Conservation (phyloP, 2,113 vertebrate species). For the Mesembrinibis cayennensis region DNA sequence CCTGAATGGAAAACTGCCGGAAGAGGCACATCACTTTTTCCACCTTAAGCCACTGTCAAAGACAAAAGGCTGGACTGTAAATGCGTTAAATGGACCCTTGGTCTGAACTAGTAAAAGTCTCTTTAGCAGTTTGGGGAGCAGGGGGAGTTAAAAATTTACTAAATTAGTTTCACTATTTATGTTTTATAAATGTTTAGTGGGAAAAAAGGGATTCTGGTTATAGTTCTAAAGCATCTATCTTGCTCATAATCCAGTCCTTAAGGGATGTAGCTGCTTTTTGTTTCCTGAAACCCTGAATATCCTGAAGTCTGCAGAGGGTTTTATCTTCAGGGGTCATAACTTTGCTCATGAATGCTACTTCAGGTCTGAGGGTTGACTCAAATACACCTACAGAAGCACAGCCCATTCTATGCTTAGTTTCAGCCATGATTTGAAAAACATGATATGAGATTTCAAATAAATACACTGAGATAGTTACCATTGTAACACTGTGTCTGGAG, state of each 20-base stretch:
- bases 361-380: not conserved
- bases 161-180: not conserved
- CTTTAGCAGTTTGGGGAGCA: not conserved
- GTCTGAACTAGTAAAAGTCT: not conserved
- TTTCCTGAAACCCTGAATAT: not conserved
- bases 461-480: not conserved
- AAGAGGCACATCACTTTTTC: not conserved
- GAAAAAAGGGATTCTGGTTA: not conserved
- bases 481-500: not conserved
- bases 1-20: not conserved
- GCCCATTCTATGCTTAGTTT: not conserved
- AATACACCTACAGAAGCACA: not conserved
- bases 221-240: not conserved
- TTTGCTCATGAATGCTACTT: not conserved
- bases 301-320: not conserved
- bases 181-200: rapidly evolving
- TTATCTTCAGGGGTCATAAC: not conserved
- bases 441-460: not conserved
- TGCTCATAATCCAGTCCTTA: not conserved
- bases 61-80: not conserved
- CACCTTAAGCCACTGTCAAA: not conserved
- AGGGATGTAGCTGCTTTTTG: not conserved
- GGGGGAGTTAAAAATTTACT: not conserved
- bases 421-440: not conserved
- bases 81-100: not conserved